Percentiles rank a stretch among this genome's conserved stretches.
Evolutionary conservation across 2,797 vertebrate genomes (phyloP).

Genomic region (Clarias fuscus): DNA sequence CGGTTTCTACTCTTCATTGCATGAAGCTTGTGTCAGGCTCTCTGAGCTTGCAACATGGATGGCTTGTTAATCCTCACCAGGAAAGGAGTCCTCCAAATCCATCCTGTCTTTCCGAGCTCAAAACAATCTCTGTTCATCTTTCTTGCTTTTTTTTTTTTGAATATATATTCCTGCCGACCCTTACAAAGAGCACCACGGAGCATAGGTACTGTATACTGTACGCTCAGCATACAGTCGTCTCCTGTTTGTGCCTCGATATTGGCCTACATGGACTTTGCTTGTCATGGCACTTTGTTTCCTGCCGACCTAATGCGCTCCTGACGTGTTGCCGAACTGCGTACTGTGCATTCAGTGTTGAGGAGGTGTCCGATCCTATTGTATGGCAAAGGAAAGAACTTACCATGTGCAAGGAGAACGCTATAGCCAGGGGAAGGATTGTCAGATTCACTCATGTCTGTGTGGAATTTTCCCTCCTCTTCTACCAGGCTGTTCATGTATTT

Average conservation of each 20-base stretch:
- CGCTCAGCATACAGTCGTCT: constrained; percentile 19
- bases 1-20: neutral
- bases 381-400: neutral
- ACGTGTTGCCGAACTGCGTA: constrained; percentile 1
- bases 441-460: neutral
- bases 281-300: constrained; percentile 23
- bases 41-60: neutral
- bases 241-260: neutral
- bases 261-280: constrained; percentile 15
- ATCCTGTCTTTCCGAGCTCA: neutral
- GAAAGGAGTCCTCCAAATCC: constrained; percentile 13
- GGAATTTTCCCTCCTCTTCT: neutral
- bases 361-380: constrained; percentile 6
- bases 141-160: neutral
- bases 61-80: constrained; percentile 29
- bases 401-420: neutral
- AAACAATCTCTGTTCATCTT: neutral
- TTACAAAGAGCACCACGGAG: constrained; percentile 24
- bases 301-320: neutral
- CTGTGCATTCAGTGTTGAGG: constrained; percentile 3
- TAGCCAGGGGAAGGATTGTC: constrained; percentile 16
- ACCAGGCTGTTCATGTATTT: neutral
- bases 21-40: neutral
- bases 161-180: neutral
- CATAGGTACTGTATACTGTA: constrained; percentile 9